A percentile compares a stretch with the other conserved stretches of the same genome.
phyloP scores from a whole-genome alignment of 2,113 vertebrate genomes.

The Neodon shergylaensis region DNA sequence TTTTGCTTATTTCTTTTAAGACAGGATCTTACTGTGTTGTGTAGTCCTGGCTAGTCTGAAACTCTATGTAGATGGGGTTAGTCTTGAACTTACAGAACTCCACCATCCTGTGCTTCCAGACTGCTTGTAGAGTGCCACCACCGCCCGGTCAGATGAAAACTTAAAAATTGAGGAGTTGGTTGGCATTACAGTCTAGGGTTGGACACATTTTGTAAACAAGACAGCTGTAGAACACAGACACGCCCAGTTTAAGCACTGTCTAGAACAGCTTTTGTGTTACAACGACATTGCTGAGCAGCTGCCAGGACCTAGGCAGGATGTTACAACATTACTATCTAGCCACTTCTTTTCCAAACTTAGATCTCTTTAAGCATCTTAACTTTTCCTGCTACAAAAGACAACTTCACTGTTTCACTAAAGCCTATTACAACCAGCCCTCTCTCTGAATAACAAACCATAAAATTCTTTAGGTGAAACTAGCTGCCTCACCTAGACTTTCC shows the following conservation, averaged over 20 bases:
- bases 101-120: background rate
- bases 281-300: background rate
- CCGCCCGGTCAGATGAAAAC: slow-evolving; percentile 18
- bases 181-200: background rate
- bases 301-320: background rate
- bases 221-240: background rate
- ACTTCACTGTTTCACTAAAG: slow-evolving; percentile 21
- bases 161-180: background rate
- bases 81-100: background rate
- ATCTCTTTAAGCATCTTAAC: slow-evolving; percentile 38
- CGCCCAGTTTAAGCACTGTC: background rate
- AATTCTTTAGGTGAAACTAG: slow-evolving; percentile 44
- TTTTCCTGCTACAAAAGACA: slow-evolving; percentile 11
- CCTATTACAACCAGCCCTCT: background rate
- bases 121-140: no score
- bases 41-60: background rate
- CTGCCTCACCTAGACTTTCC: background rate
- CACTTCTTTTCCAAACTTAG: background rate
- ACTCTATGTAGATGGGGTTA: background rate
- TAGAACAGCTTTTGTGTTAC: background rate
- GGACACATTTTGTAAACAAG: slow-evolving; percentile 48
- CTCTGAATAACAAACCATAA: background rate
- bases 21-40: background rate
- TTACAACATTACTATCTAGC: background rate
- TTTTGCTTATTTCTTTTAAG: slow-evolving; percentile 26